Evolutionary conservation across 2,797 vertebrate genomes (phyloP), one percentile per base, ranked within the genome.

Genomic region (Varecia variegata): DNA sequence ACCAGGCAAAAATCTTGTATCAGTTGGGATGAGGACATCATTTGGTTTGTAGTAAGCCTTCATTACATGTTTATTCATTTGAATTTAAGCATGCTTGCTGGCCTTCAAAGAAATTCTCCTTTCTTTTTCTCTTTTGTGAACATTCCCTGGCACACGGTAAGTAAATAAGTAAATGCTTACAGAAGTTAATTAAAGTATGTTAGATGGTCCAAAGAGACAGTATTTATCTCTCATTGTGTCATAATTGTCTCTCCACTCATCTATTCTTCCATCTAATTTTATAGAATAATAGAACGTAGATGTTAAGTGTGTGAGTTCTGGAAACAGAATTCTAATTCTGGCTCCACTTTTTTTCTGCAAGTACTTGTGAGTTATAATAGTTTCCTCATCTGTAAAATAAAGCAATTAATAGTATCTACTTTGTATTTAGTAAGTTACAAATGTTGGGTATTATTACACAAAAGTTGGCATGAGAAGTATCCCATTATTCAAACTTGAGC

Each of bases 291-390:
- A 82, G 43, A 50, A 92, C 13, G 10, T 77, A 82, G 20, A 94
- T 12, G 7, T 65, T 62, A 91, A 73, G 60, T 35, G 43, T 8
- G 52, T 83, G 43, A 67, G 8, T 14, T 68, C 9, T 54, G 9
- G 18, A 93, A 9, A 67, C 35, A 77, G 32, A 85, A 40, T 95
- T 73, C n/a, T 93, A 88, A 40, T 95, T 77, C 38, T 91, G 40
- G 7, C 38, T 91, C 47, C 3, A 82, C n/a, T 58, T 94, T 88
- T 88, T 68, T 84, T 14, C 18, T 25, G 25, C 0, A 58, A 68
- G 32, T 45, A 80, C 10, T 83, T 94, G 58, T 14, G 50, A 89
- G 86, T 92, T 93, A 27, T 58, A 27, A 27, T 58, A 95, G 60
- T 90, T 93, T 92, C 40, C 11, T 90, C 18, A 47, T 21, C 32